These are phyloP conservation scores for Brachionus koreanus DNA, from an alignment of 1,140 invertebrate genomes.

Conservation along the genomic window DNA sequence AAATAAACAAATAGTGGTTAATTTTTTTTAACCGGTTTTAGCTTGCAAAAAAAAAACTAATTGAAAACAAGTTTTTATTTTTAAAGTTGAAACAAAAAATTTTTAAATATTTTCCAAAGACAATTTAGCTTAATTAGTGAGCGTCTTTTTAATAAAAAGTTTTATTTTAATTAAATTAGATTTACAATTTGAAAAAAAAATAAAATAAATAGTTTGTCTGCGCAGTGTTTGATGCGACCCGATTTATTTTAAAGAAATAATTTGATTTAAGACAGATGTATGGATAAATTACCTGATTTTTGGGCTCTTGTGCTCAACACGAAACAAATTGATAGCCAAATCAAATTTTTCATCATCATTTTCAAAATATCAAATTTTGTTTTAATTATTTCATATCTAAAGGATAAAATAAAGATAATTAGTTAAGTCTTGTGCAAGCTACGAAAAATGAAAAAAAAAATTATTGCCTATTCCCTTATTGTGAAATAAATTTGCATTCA, in stretches of 20 bases:
- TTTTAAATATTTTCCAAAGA: no score
- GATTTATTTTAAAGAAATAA: not conserved
- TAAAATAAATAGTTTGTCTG: not conserved
- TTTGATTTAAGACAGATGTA: not conserved
- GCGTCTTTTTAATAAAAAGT: not conserved
- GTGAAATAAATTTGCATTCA: not conserved
- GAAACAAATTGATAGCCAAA: not conserved
- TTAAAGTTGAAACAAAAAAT: not conserved
- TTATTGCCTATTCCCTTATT: not conserved
- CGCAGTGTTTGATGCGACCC: not conserved
- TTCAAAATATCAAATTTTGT: not conserved
- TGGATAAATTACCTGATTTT: not conserved
- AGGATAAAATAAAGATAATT: not conserved
- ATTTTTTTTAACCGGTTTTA: not conserved
- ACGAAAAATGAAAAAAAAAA: not conserved
- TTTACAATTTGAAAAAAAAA: not conserved
- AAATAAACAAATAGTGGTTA: not conserved
- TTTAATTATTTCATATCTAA: conserved; percentile 11
- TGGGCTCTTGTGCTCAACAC: not conserved
- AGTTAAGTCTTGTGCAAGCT: not conserved
- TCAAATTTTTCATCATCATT: not conserved
- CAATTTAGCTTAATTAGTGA: not conserved
- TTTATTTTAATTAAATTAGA: not conserved
- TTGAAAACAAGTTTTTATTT: not conserved
- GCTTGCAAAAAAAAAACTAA: not conserved